Evolutionary conservation across 2,888 invertebrate genomes (phyloP).

Genomic region (Rhopalosiphum nymphaeae): DNA sequence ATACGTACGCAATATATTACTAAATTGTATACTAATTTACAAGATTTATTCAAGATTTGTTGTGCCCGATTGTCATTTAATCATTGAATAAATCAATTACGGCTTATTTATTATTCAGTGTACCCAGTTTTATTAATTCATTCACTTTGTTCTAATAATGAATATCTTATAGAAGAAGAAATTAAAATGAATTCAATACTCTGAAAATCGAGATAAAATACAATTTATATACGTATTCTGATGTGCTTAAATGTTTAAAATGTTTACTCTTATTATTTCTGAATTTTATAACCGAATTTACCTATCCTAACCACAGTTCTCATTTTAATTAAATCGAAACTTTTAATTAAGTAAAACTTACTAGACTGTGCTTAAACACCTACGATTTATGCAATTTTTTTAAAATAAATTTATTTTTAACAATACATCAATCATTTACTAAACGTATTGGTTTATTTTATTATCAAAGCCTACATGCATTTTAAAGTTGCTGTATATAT

Average conservation of each 20-base stretch:
- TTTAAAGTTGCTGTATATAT: background rate
- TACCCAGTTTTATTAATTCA: background rate
- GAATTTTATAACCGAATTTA: background rate
- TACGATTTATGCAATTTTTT: background rate
- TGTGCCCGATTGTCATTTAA: background rate
- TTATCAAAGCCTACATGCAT: background rate
- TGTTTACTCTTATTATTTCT: background rate
- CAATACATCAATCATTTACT: background rate
- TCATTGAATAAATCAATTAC: background rate
- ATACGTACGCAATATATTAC: background rate
- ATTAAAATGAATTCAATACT: background rate
- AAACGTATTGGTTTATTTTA: background rate
- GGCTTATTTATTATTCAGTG: background rate
- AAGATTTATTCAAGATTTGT: background rate
- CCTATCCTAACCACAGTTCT: background rate
- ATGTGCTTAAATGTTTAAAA: background rate
- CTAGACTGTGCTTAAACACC: background rate
- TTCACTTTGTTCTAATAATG: background rate
- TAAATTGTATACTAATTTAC: background rate
- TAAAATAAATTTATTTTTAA: background rate
- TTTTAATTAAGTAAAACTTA: background rate
- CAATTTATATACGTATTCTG: background rate
- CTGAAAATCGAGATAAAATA: background rate
- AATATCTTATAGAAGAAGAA: background rate
- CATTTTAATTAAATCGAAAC: background rate